Conservation (phyloP, 1,140 invertebrate species). For the Dryas iulia region DNA sequence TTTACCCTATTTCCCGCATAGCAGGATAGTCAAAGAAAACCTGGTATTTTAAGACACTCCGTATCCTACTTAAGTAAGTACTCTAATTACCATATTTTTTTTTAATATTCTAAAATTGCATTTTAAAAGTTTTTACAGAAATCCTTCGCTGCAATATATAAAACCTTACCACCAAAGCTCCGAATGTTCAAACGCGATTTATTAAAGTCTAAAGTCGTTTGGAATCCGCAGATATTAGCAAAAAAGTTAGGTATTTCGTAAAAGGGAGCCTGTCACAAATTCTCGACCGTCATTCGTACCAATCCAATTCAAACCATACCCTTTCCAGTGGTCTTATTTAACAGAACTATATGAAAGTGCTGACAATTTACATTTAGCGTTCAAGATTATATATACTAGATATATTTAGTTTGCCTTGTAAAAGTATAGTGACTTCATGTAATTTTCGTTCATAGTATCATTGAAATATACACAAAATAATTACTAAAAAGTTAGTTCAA, state of each 20-base stretch:
- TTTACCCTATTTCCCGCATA: no score
- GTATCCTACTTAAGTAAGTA: no score
- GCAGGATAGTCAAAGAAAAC: no score
- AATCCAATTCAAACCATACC: neutral
- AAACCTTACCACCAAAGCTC: neutral
- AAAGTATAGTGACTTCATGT: neutral
- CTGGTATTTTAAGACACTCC: no score
- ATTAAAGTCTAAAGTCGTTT: neutral
- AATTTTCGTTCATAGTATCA: neutral
- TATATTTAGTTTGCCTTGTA: no score
- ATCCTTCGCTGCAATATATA: neutral
- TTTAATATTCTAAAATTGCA: no score
- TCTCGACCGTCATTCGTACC: neutral
- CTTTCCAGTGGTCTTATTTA: constrained; percentile 6
- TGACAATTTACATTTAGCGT: constrained; percentile 1
- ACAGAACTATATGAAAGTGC: constrained; percentile 1
- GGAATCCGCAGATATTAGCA: neutral
- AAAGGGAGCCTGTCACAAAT: neutral
- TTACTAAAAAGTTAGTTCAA: no score
- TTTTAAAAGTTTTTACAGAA: neutral
- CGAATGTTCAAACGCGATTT: neutral
- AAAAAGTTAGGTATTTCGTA: constrained; percentile 2
- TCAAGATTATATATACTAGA: neutral
- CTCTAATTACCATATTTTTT: no score
- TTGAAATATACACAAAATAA: no score